Evolutionary conservation across 2,113 vertebrate species (phyloP).

Genomic region (Triplophysa tibetana): DNA sequence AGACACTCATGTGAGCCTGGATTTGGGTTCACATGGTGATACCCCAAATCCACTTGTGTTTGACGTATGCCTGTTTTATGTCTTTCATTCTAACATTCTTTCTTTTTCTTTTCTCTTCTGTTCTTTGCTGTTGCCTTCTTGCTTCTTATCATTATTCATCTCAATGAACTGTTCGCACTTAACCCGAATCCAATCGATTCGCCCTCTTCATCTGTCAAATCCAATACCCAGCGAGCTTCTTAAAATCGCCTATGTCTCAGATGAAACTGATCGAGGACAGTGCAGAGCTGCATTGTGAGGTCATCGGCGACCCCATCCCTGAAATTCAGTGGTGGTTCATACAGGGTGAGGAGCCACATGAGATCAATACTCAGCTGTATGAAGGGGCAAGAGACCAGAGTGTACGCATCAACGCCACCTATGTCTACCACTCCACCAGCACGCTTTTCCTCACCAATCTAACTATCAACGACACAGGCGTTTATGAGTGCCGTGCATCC

Average conservation of each 20-base stretch:
- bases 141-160: conserved; percentile 43
- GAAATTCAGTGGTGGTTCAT: conserved; percentile 93
- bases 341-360: conserved; percentile 78
- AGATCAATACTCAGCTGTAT: conserved; percentile 82
- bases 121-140: conserved; percentile 26
- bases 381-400: conserved; percentile 83
- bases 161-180: conserved; percentile 55
- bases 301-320: conserved; percentile 83
- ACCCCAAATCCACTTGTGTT: conserved; percentile 4
- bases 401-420: conserved; percentile 85
- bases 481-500: conserved; percentile 93
- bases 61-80: conserved; percentile 2
- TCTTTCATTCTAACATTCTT: conserved; percentile 48
- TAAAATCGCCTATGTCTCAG: conserved; percentile 85
- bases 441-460: conserved; percentile 80
- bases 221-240: conserved; percentile 79
- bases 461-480: conserved; percentile 80
- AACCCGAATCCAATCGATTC: conserved; percentile 28
- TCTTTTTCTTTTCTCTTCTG: conserved; percentile 17
- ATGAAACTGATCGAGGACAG: conserved; percentile 76
- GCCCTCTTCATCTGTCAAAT: conserved; percentile 29
- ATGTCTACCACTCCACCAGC: conserved; percentile 84
- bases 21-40: conserved; percentile 27
- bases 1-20: not conserved
- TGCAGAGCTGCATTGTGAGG: conserved; percentile 88